phyloP scores from a whole-genome alignment of 1,140 invertebrate genomes.

The Idris sp. region DNA sequence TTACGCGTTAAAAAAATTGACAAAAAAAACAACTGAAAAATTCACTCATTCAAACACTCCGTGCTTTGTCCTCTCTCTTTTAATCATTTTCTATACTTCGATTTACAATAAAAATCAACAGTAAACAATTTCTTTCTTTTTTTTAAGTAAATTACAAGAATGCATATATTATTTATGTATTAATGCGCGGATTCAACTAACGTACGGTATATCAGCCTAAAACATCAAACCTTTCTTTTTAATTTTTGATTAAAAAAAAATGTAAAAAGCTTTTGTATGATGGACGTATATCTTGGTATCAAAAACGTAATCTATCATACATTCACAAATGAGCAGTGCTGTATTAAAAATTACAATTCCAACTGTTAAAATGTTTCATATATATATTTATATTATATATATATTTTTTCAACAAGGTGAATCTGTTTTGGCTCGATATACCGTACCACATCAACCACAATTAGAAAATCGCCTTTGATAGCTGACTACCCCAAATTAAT shows the following conservation, averaged over 20 bases:
- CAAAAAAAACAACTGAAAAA: conserved; percentile 18
- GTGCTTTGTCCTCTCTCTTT: conserved; percentile 51
- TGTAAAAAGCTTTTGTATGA: conserved; percentile 12
- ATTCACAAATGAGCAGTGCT: conserved; percentile 6
- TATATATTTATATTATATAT: no score
- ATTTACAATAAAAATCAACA: conserved; percentile 30
- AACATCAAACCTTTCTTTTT: no score
- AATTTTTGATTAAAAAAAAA: no score
- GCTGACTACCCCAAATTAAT: conserved; percentile 39
- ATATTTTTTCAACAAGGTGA: no score
- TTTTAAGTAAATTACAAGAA: conserved; percentile 53
- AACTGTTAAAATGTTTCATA: conserved; percentile 15
- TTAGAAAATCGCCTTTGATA: conserved; percentile 28
- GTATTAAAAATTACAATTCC: conserved; percentile 15
- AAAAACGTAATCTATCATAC: conserved; percentile 38
- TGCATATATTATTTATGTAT: conserved; percentile 30
- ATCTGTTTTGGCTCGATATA: conserved; percentile 26
- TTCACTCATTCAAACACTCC: conserved; percentile 51
- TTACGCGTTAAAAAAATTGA: conserved; percentile 46
- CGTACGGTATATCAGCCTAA: conserved; percentile 37
- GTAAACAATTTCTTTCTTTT: conserved; percentile 13
- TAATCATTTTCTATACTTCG: conserved; percentile 25
- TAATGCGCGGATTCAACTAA: conserved; percentile 22
- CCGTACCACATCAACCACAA: conserved; percentile 32
- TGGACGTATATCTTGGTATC: conserved; percentile 28